phyloP scores from a whole-genome alignment of 2,113 vertebrate genomes.

The Oenanthe oenanthe region DNA sequence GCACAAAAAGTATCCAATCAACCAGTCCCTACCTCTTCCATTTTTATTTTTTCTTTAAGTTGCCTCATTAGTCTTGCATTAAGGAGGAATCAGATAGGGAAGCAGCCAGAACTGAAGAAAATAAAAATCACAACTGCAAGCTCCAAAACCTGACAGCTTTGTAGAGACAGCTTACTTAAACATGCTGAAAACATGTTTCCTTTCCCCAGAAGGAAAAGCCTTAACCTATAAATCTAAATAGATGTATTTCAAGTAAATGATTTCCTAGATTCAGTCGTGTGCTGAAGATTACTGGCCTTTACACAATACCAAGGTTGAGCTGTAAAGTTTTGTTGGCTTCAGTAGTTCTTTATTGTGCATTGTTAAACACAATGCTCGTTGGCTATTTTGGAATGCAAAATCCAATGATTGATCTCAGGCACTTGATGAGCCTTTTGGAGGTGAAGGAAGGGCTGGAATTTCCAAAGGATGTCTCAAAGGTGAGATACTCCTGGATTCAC shows the following conservation, averaged over 20 bases:
- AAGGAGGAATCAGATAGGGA: background rate
- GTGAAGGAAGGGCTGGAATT: background rate
- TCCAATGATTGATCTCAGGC: background rate
- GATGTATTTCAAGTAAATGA: background rate
- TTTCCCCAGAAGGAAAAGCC: background rate
- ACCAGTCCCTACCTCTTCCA: background rate
- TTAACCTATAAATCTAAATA: background rate
- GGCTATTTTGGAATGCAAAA: background rate
- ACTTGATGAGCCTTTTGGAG: background rate
- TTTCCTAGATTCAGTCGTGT: background rate
- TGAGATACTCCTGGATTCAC: background rate
- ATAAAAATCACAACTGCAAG: background rate
- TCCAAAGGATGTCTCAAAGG: background rate
- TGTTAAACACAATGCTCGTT: background rate
- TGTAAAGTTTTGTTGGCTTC: background rate
- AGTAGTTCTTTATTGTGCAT: background rate
- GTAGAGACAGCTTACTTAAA: background rate
- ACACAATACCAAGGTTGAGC: background rate
- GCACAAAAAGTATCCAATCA: background rate
- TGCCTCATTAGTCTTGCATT: background rate
- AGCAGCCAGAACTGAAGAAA: background rate
- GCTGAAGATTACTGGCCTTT: background rate
- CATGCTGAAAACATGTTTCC: background rate
- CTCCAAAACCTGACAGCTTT: background rate
- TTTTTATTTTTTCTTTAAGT: background rate